Evolutionary conservation across 2,888 invertebrate species (phyloP).

Genomic region (Sarcophaga caerulescens): DNA sequence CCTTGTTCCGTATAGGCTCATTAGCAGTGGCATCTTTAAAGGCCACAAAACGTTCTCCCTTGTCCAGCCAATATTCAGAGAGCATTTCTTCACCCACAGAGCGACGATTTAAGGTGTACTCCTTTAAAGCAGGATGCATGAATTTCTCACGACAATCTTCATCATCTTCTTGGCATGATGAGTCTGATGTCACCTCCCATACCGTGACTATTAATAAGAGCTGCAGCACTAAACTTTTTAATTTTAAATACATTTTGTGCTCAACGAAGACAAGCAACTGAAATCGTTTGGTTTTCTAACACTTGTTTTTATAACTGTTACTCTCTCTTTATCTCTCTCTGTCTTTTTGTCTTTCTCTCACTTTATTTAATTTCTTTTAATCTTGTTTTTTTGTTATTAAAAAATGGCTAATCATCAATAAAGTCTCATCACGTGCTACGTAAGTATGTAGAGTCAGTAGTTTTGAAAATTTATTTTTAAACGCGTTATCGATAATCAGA

Average conservation of each 20-base stretch:
- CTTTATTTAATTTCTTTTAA: background rate
- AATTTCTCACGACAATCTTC: slow-evolving; percentile 34
- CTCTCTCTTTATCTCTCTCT: background rate
- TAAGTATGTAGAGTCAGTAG: too few relatives aligned
- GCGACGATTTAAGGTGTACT: fast-evolving
- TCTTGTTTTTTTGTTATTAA: too few relatives aligned
- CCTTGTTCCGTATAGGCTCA: slow-evolving; percentile 73
- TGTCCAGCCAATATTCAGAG: slow-evolving; percentile 67
- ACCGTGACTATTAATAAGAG: background rate
- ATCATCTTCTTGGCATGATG: background rate
- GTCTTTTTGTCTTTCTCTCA: background rate
- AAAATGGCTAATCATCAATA: too few relatives aligned
- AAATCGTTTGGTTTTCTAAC: background rate
- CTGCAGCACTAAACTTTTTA: background rate
- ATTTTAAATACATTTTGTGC: slow-evolving; percentile 31
- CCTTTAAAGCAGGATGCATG: slow-evolving; percentile 67
- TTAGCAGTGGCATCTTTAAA: slow-evolving; percentile 45
- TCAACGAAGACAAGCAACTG: slow-evolving; percentile 2
- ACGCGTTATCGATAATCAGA: too few relatives aligned
- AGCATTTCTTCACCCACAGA: slow-evolving; percentile 8
- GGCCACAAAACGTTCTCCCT: slow-evolving; percentile 59
- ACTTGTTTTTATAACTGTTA: slow-evolving; percentile 50
- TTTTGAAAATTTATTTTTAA: background rate
- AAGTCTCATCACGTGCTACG: too few relatives aligned
- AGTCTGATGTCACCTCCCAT: background rate